Base-by-base conservation (phyloP, 2,113 vertebrate species). In the Nycticorax nycticorax region DNA sequence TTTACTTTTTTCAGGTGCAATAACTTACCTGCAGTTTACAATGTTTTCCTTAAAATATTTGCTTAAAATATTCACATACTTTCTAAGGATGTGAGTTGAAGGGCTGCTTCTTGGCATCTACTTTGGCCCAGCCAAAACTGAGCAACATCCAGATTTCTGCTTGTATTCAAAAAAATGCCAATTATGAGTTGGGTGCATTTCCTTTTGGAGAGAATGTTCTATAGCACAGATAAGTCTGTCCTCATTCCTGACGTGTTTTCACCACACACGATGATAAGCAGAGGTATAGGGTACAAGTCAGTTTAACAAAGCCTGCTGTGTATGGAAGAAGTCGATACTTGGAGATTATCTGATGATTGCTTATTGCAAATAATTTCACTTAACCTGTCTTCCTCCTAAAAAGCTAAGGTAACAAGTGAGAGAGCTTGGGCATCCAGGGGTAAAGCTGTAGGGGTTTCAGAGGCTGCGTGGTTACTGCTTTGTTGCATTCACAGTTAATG, bases 101-200 rank as follows among this genome's bases (percentile, higher is more conserved):
- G 35, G 53, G 35, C 8, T 89, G 45, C 85, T 52, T 63, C 72
- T 85, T 93, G 63, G 21, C 63, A 59, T 59, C 28, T 66, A 1
- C 26, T 76, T 79, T 77, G 63, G 16, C 50, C 43, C 17, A 52
- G 11, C 21, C 28, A 19, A 57, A 88, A 82, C 2, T 5, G 32
- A 76, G 15, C 35, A 68, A 30, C 33, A 28, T 79, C 43, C n/a
- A 47, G 35, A n/a, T 66, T 80, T 28, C 39, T 83, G 39, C 45
- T 85, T 0, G 0, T 71, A 28, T 32, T 78, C 7, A 56, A n/a
- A 85, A 85, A 68, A 50, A 35, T 41, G 10, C 26, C 15, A 20
- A 0, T 45, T 71, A 41, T 2, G 22, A n/a, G 22, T 53, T 59
- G 26, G 6, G 5, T 47, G 23, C 5, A 1, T 88, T 89, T 93